phyloP scores from a whole-genome alignment of 2,797 vertebrate genomes.

The Halcyon badia region DNA sequence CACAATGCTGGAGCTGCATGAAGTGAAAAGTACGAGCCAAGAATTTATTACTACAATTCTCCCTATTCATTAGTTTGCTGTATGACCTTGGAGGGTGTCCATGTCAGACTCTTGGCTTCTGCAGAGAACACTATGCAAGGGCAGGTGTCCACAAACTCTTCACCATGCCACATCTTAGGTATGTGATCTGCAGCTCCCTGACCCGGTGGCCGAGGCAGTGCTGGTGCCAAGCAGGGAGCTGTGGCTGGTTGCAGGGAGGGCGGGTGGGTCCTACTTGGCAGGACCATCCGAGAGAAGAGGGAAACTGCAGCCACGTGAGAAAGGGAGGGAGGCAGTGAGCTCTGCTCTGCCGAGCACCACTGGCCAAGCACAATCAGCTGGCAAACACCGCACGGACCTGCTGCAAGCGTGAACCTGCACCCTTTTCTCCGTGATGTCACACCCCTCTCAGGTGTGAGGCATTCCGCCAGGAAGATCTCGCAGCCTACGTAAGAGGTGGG shows the following conservation, averaged over 20 bases:
- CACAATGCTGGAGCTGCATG: neutral
- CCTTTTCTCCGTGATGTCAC: neutral
- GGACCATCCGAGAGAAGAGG: neutral
- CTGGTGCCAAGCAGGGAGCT: neutral
- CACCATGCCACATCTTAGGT: accelerated
- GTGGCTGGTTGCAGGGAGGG: neutral
- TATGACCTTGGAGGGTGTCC: neutral
- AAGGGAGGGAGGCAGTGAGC: neutral
- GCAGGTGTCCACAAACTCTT: neutral
- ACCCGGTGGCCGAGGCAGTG: neutral
- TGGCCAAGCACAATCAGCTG: accelerated
- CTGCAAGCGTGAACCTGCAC: neutral
- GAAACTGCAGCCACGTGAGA: accelerated
- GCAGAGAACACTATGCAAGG: neutral
- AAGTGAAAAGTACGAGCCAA: constrained; percentile 6
- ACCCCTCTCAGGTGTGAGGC: neutral
- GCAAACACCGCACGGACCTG: neutral
- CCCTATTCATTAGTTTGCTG: neutral
- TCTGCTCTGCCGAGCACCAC: accelerated
- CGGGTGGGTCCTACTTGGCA: neutral
- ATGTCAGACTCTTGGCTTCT: neutral
- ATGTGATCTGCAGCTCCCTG: neutral
- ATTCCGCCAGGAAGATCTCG: neutral
- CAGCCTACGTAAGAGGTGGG: neutral
- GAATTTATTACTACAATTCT: neutral